Percentiles rank a stretch among this genome's conserved stretches.
phyloP scores from a whole-genome alignment of 2,797 vertebrate species.

The Phyllotis vaccarum region DNA sequence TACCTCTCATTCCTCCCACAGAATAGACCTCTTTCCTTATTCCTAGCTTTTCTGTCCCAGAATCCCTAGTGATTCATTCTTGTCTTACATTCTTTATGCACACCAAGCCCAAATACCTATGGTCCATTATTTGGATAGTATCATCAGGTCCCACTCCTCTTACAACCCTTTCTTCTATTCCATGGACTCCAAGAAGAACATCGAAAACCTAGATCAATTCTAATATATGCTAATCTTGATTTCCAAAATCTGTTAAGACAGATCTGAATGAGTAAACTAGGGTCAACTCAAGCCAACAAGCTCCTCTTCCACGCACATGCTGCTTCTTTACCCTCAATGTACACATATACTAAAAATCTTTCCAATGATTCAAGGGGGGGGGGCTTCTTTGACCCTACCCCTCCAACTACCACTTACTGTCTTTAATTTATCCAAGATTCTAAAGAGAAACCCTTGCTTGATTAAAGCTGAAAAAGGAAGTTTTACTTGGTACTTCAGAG shows the following conservation, averaged over 20 bases:
- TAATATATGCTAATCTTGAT: neutral
- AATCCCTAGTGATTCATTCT: neutral
- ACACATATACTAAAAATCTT: neutral
- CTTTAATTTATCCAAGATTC: slow-evolving; percentile 12
- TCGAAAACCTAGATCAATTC: neutral
- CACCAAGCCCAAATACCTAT: neutral
- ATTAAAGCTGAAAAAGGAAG: slow-evolving; percentile 4
- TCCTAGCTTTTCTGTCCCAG: neutral
- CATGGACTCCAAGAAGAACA: neutral
- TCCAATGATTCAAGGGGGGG: neutral
- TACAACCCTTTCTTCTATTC: neutral
- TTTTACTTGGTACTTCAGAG: neutral
- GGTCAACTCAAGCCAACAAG: neutral
- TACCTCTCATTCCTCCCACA: neutral
- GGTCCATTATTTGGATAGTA: neutral
- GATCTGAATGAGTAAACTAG: neutral
- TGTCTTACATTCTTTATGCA: neutral
- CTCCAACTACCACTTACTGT: neutral
- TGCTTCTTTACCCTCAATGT: neutral
- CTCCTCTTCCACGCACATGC: no score
- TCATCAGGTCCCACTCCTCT: neutral
- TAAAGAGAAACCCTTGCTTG: slow-evolving; percentile 15
- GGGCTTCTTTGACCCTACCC: neutral
- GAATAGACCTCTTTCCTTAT: neutral
- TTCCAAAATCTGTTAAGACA: slow-evolving; percentile 7